Base-by-base conservation (phyloP, 2,113 vertebrate species). In the Tragelaphus scriptus region DNA sequence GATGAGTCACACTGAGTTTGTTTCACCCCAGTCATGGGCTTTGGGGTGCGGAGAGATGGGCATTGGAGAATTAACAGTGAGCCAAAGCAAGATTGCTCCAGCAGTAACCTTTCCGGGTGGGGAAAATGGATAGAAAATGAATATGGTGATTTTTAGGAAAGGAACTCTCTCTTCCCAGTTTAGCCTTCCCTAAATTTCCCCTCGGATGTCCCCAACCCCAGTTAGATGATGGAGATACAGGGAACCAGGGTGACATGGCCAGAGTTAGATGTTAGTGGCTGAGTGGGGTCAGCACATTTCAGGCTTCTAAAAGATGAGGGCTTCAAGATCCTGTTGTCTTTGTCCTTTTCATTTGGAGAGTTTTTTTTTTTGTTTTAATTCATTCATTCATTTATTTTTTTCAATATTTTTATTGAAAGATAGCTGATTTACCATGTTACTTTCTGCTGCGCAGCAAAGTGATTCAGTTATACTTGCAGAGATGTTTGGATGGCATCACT, bases 221-320 rank as follows among this genome's bases (percentile, higher is more conserved):
- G 1, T 0, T 0, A 21, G 19, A 32, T 12, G 10, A 12, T 16
- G 5, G 30, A 26, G 13, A 5, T 23, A 0, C 47, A 36, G 59
- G 15, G 9, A 65, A 5, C 25, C 12, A 0, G 0, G 61, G 3
- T 13, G 3, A n/a, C 12, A 1, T 0, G 63, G 5, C 44, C 3
- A 7, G 19, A 17, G 3, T 23, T 55, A 61, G 82, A 14, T 15
- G 21, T 30, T 7, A 65, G 40, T 28, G 19, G 7, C 30, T 71
- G 32, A 17, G 2, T 47, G 63, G 26, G 30, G 7, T 26, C 49
- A 61, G 26, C 51, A 40, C 68, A 17, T 63, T 25, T 63, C 5
- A 14, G 59, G 44, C 15, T 32, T 89, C 40, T 58, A 44, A 61
- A 71, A 79, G 47, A 84, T 28, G 5, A 58, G 51, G 63, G 23